Conservation (phyloP, 2,888 invertebrate species). For the Boloria selene region DNA sequence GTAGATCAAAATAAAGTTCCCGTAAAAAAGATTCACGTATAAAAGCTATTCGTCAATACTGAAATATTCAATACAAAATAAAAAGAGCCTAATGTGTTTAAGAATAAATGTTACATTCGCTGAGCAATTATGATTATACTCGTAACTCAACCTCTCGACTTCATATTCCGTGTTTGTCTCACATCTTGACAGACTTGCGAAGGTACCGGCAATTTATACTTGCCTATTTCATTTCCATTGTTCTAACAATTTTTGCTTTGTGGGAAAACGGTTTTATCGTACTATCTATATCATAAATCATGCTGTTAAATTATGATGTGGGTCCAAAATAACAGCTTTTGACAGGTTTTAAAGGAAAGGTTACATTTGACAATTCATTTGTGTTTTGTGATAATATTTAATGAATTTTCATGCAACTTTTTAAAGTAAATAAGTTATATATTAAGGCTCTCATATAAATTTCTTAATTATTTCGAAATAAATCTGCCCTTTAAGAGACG, state of each 20-base stretch:
- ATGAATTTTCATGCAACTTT: too few relatives aligned
- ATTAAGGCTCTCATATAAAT: too few relatives aligned
- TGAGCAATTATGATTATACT: constrained; percentile 39
- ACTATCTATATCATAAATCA: not conserved
- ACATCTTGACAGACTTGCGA: constrained; percentile 55
- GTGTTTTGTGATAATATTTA: too few relatives aligned
- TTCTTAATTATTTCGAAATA: too few relatives aligned
- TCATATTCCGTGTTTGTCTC: constrained; percentile 59
- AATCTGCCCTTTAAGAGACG: too few relatives aligned
- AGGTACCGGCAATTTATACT: constrained; percentile 61
- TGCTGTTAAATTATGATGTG: too few relatives aligned
- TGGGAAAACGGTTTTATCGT: not conserved
- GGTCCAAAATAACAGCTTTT: too few relatives aligned
- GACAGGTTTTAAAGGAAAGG: too few relatives aligned
- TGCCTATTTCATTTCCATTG: constrained; percentile 54
- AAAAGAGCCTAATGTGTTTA: constrained; percentile 26
- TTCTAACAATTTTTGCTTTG: not conserved
- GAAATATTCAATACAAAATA: constrained; percentile 26
- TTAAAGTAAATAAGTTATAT: too few relatives aligned
- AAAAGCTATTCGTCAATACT: constrained; percentile 46
- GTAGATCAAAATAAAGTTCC: constrained; percentile 48
- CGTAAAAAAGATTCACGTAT: constrained; percentile 43
- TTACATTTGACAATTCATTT: too few relatives aligned
- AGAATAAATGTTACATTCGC: constrained; percentile 20
- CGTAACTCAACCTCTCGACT: constrained; percentile 47